phyloP scores from a whole-genome alignment of 2,113 vertebrate genomes.

The Siphamia tubifer region DNA sequence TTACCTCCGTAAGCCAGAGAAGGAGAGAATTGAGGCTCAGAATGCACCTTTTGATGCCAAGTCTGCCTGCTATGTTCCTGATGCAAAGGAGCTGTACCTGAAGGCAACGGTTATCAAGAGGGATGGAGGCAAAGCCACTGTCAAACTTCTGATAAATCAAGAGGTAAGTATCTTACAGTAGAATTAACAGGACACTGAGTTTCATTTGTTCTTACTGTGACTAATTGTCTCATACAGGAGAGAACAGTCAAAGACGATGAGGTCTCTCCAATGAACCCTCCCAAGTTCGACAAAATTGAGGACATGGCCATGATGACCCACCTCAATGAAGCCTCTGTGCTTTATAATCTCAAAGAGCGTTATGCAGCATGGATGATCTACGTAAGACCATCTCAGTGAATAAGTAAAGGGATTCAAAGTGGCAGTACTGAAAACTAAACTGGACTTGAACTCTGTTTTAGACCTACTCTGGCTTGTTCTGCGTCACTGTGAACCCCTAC shows the following conservation, averaged over 20 bases:
- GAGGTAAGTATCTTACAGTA: constrained; percentile 44
- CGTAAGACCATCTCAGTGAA: constrained; percentile 67
- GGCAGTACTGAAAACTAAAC: neutral
- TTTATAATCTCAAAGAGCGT: constrained; percentile 89
- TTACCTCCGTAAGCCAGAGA: constrained; percentile 70
- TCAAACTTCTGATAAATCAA: constrained; percentile 32
- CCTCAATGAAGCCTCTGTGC: constrained; percentile 85
- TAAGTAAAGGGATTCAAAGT: neutral
- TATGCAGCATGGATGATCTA: constrained; percentile 92
- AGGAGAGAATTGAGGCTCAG: constrained; percentile 67
- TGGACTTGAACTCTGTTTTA: neutral
- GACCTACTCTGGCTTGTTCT: constrained; percentile 73
- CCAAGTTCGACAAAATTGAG: constrained; percentile 81
- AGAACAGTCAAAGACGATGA: constrained; percentile 64
- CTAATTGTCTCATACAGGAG: constrained; percentile 45
- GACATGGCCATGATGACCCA: constrained; percentile 94
- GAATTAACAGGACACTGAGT: neutral
- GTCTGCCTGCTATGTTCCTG: constrained; percentile 51
- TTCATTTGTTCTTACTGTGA: neutral
- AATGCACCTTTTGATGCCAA: constrained; percentile 66
- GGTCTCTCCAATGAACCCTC: constrained; percentile 69
- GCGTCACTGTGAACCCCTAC: constrained; percentile 70
- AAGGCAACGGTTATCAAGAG: constrained; percentile 58
- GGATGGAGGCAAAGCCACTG: constrained; percentile 54
- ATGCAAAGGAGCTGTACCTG: constrained; percentile 58